These are phyloP conservation scores for Dreissena rostriformis DNA, from an alignment of 1,140 invertebrate species.

Conservation along the genomic window DNA sequence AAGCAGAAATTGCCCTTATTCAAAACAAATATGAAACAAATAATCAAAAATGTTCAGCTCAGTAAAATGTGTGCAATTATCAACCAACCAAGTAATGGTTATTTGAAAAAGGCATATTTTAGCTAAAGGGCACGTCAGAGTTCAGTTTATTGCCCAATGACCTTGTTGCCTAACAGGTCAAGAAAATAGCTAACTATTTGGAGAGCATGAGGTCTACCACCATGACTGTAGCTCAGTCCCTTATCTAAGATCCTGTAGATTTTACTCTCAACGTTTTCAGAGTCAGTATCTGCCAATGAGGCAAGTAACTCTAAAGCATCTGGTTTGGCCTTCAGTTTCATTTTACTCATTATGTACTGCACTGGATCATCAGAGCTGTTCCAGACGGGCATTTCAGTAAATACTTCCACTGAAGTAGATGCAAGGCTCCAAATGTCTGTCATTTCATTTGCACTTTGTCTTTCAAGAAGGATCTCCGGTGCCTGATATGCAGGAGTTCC, in stretches of 20 bases:
- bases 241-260: not conserved
- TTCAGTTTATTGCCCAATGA: too few species aligned
- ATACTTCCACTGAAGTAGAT: slow-evolving; percentile 22
- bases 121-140: too few species aligned
- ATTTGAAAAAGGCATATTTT: too few species aligned
- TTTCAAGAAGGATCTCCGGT: slow-evolving; percentile 13
- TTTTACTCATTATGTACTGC: slow-evolving; percentile 1
- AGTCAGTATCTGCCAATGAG: not conserved
- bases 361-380: slow-evolving; percentile 8
- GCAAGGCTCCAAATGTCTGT: slow-evolving; percentile 24
- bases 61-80: too few species aligned
- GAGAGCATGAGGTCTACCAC: not conserved
- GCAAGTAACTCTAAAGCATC: not conserved
- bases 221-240: not conserved
- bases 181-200: not conserved
- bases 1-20: too few species aligned
- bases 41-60: too few species aligned
- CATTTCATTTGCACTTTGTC: slow-evolving; percentile 2
- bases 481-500: slow-evolving; percentile 51
- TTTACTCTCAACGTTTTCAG: too few species aligned
- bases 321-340: not conserved
- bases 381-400: slow-evolving; percentile 17
- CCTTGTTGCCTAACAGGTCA: too few species aligned
- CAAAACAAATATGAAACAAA: too few species aligned
- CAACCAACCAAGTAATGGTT: too few species aligned